Evolutionary conservation across 2,797 vertebrate genomes (phyloP).

Genomic region (Crocidura indochinensis): DNA sequence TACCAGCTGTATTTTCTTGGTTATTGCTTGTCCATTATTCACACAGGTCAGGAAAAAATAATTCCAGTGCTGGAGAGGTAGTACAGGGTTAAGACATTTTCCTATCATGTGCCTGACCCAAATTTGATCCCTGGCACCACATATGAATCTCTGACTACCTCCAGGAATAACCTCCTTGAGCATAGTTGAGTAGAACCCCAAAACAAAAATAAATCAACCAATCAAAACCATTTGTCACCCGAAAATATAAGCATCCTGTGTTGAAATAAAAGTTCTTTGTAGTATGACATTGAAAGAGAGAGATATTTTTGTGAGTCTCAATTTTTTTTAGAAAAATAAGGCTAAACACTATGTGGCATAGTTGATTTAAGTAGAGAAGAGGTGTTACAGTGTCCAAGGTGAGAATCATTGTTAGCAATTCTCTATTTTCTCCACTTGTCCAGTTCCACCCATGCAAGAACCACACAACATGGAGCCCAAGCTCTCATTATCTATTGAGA

Average conservation of each 20-base stretch:
- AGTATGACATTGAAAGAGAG: neutral
- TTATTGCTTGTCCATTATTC: neutral
- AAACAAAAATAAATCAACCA: no score
- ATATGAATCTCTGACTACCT: no score
- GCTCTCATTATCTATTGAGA: neutral
- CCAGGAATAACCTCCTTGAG: no score
- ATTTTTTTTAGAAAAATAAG: neutral
- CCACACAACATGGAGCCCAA: fast-evolving
- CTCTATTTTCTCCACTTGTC: neutral
- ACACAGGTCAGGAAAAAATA: no score
- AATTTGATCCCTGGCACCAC: no score
- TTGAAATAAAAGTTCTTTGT: neutral
- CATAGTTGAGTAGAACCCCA: no score
- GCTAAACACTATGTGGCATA: neutral
- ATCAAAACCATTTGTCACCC: no score
- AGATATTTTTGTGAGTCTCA: neutral
- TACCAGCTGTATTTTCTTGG: fast-evolving
- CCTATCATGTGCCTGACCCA: no score
- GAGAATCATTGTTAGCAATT: neutral
- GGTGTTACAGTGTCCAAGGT: neutral
- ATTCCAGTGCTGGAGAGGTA: no score
- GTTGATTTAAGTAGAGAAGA: neutral
- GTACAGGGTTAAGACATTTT: no score
- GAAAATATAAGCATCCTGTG: neutral
- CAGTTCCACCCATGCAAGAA: neutral